phyloP scores from a whole-genome alignment of 1,140 invertebrate species.

The Teleogryllus occipitalis region DNA sequence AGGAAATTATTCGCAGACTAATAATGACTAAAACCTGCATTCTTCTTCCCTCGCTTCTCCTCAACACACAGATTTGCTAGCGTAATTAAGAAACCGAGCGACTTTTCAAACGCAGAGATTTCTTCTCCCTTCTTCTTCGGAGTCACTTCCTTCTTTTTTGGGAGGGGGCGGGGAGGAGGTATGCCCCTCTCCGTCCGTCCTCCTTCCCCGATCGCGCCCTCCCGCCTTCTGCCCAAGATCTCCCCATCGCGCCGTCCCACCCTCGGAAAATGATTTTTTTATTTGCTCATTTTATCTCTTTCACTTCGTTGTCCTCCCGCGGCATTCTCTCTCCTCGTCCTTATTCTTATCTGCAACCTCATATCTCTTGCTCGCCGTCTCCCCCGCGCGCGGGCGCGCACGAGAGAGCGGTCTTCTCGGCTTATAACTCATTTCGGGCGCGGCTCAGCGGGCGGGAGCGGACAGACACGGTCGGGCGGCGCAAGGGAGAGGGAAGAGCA shows the following conservation, averaged over 20 bases:
- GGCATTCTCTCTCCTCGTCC: not conserved
- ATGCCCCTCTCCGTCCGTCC: not conserved
- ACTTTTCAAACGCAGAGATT: not conserved
- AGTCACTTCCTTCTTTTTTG: not conserved
- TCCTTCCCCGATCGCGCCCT: not conserved
- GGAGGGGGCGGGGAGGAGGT: not conserved
- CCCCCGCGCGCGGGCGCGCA: not conserved
- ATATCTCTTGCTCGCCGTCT: not conserved
- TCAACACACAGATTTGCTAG: not conserved
- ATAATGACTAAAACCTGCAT: conserved; percentile 4
- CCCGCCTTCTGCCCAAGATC: not conserved
- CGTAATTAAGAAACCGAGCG: not conserved
- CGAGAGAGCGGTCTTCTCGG: not conserved
- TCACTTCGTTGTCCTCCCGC: conserved; percentile 10
- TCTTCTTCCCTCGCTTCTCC: not conserved
- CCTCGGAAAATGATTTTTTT: conserved; percentile 1
- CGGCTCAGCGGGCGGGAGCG: not conserved
- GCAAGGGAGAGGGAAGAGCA: not conserved
- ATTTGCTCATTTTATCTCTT: conserved; percentile 9
- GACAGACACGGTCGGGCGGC: not conserved
- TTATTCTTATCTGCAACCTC: conserved; percentile 9
- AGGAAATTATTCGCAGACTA: not conserved
- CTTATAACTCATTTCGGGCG: conserved; percentile 13
- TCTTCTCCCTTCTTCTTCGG: not conserved
- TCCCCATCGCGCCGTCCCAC: not conserved